These are phyloP conservation scores for Aldabrachelys gigantea DNA, from an alignment of 2,113 vertebrate species.

Conservation along the genomic window DNA sequence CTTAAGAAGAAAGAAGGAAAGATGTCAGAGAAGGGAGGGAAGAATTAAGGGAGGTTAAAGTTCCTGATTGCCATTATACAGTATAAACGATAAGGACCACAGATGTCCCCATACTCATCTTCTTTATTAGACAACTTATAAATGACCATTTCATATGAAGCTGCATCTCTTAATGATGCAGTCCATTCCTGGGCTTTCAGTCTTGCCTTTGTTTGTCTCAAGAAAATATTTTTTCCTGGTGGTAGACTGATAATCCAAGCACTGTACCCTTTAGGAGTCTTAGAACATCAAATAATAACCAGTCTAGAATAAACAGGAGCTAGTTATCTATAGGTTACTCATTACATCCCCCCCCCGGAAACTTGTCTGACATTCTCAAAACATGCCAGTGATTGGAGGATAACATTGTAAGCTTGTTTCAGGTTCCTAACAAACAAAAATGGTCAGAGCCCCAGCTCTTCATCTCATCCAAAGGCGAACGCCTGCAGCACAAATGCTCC, in stretches of 20 bases:
- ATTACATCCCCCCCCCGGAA: neutral
- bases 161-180: neutral
- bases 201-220: constrained; percentile 1
- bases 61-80: neutral
- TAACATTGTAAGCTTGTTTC: constrained; percentile 24
- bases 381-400: constrained; percentile 11
- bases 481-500: neutral
- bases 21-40: constrained; percentile 8
- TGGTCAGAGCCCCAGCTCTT: neutral
- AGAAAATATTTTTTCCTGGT: neutral
- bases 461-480: neutral
- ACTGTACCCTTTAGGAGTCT: neutral
- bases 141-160: neutral
- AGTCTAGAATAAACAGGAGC: neutral
- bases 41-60: neutral
- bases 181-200: neutral
- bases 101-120: neutral
- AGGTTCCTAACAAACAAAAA: constrained; percentile 18
- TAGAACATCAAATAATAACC: neutral
- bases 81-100: neutral
- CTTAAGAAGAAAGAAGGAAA: constrained; percentile 18
- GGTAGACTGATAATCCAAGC: neutral
- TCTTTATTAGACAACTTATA: neutral
- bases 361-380: neutral
- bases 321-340: neutral